Base-by-base conservation (phyloP, 2,113 vertebrate genomes). In the Dipodomys spectabilis region DNA sequence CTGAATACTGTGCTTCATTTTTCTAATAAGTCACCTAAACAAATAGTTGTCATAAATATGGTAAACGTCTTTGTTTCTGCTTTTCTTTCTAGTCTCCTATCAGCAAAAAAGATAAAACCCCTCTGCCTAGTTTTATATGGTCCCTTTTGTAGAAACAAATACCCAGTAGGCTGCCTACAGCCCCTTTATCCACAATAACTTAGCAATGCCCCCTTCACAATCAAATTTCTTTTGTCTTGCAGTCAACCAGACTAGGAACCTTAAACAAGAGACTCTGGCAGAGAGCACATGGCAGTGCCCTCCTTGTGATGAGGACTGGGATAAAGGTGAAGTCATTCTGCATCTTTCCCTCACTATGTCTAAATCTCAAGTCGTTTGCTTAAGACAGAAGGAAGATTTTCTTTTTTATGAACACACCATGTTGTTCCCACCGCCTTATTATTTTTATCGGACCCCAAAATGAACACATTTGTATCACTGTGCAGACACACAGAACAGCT, bases 251-350 rank as follows among this genome's bases (percentile, higher is more conserved):
- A 96, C 94, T 28, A 95, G 90, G 86, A 95, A 88, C 92, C 93
- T 93, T 88, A 95, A 96, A 96, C 96, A 97, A 71, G 92, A 97
- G 87, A 91, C 93, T 68, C 91, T 93, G 79, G n/a, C 94, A 35
- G 88, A 96, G 80, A 96, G 88, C 91, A 95, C 91, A 27, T 98
- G 98, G 98, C 95, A 95, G 45, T 96, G 96, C 60, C 97, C 98
- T 83, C 97, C 98, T 28, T 98, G 97, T 0, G 96, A 97, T 85
- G 98, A 98, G 93, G 97, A 98, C 62, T 98, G 98, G 98, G 98
- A 98, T 82, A 97, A 97, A 97, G 98, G 97, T 98, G 57, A 96
- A 91, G 28, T 13, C 22, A 65, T 25, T 86, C 53, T 35, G 5
- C 0, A 9, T 64, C 62, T 90, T 82, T 73, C 86, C 67, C 94